Evolutionary conservation across 1,140 invertebrate genomes (phyloP).

Genomic region (Drosophila aff.): DNA sequence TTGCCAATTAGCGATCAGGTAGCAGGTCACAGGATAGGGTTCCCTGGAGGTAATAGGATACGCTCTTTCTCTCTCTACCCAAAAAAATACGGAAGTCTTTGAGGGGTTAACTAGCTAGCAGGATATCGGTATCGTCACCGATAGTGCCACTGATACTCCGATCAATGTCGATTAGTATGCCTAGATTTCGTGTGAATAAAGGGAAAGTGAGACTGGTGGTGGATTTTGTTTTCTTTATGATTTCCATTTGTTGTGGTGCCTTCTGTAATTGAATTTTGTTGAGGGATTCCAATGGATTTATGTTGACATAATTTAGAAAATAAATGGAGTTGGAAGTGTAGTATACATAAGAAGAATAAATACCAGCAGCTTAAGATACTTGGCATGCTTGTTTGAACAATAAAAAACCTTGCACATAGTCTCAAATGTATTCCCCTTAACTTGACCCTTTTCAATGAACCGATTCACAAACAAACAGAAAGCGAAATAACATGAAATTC

Average conservation of each 20-base stretch:
- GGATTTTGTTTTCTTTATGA: not conserved
- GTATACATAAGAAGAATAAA: not conserved
- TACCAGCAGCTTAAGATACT: not conserved
- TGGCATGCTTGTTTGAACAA: not conserved
- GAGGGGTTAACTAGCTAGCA: constrained; percentile 27
- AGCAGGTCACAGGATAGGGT: constrained; percentile 9
- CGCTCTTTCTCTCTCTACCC: constrained; percentile 1
- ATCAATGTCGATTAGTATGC: constrained; percentile 24
- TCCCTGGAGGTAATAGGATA: constrained; percentile 46
- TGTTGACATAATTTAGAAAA: not conserved
- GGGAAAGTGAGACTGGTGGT: constrained; percentile 11
- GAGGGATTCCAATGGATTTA: not conserved
- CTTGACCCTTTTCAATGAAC: constrained; percentile 28
- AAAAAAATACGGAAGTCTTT: constrained; percentile 36
- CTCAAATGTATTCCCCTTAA: constrained; percentile 10
- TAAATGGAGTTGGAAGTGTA: not conserved
- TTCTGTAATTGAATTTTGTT: not conserved
- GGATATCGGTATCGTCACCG: constrained; percentile 38
- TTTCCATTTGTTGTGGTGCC: not conserved
- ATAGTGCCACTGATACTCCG: constrained; percentile 7
- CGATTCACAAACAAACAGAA: not conserved
- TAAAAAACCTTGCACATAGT: not conserved
- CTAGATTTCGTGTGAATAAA: constrained; percentile 30
- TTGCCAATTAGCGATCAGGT: constrained; percentile 17
- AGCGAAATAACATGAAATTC: not conserved